Conservation (phyloP, 2,888 invertebrate genomes). For the Leptinotarsa peninsularis region DNA sequence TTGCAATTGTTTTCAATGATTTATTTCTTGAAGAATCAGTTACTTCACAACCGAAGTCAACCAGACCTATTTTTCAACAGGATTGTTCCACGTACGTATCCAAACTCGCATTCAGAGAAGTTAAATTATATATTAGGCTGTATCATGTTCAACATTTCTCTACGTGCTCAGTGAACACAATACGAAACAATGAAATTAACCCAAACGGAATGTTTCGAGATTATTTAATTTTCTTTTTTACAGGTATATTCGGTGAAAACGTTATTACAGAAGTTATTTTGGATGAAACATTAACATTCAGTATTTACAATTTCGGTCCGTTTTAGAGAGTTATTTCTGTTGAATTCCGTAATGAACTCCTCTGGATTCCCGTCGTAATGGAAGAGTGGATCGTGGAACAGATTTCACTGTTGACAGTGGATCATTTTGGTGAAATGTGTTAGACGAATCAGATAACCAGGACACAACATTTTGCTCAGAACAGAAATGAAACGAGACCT, state of each 20-base stretch:
- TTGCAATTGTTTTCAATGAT: too few species aligned
- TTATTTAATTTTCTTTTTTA: conserved; percentile 15
- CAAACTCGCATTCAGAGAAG: background rate
- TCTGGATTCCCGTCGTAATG: background rate
- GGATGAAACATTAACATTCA: conserved; percentile 6
- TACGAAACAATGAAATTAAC: background rate
- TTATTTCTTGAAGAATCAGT: too few species aligned
- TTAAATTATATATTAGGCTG: background rate
- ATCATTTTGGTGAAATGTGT: conserved; percentile 1
- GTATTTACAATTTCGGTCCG: background rate
- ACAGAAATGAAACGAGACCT: background rate
- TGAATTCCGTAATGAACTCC: background rate
- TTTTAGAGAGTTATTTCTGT: background rate
- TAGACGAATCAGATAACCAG: background rate
- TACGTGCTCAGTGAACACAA: background rate
- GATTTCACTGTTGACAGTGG: background rate
- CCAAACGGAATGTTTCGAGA: conserved; percentile 1
- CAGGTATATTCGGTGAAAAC: conserved; percentile 4
- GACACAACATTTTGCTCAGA: background rate
- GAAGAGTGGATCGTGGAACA: background rate
- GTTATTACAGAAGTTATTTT: conserved; percentile 12
- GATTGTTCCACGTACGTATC: background rate
- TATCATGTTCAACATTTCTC: conserved; percentile 9
- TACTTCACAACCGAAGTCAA: too few species aligned
- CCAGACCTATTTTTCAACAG: too few species aligned